phyloP scores from a whole-genome alignment of 2,888 invertebrate genomes.

The Eugnorisma glareosa region DNA sequence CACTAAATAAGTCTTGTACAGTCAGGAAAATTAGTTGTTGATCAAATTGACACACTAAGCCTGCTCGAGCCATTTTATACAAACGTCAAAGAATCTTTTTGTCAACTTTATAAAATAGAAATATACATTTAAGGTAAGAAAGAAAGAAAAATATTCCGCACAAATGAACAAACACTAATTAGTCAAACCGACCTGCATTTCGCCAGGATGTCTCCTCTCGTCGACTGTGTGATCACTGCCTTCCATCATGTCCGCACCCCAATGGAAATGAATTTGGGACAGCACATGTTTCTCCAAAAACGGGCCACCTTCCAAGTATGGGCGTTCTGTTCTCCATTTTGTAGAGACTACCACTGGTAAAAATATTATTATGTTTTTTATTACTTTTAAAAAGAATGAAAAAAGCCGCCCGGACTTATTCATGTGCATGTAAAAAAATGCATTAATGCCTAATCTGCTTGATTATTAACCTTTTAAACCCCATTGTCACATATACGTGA shows the following conservation, averaged over 20 bases:
- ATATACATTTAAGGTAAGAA: too few relatives aligned
- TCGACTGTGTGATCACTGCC: slow-evolving; percentile 93
- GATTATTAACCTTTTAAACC: too few relatives aligned
- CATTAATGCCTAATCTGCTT: neutral
- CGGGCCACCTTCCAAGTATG: slow-evolving; percentile 91
- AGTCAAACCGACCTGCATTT: slow-evolving; percentile 89
- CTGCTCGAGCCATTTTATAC: too few relatives aligned
- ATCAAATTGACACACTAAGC: too few relatives aligned
- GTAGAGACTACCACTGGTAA: slow-evolving; percentile 91
- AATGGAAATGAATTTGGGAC: slow-evolving; percentile 93
- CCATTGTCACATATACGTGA: too few relatives aligned
- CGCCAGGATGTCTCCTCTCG: slow-evolving; percentile 88
- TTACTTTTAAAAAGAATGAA: neutral
- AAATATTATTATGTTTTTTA: neutral
- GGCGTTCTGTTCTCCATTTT: slow-evolving; percentile 91
- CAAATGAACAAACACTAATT: neutral
- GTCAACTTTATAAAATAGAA: too few relatives aligned
- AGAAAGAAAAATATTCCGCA: neutral
- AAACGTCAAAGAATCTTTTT: too few relatives aligned
- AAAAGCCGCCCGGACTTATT: neutral
- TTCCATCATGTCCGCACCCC: slow-evolving; percentile 91
- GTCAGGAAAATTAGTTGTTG: too few relatives aligned
- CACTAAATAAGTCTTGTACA: too few relatives aligned
- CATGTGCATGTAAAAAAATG: neutral
- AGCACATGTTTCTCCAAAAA: slow-evolving; percentile 91